Base-by-base conservation (phyloP, 2,113 vertebrate species). In the Cyprinodon brontotheroides region DNA sequence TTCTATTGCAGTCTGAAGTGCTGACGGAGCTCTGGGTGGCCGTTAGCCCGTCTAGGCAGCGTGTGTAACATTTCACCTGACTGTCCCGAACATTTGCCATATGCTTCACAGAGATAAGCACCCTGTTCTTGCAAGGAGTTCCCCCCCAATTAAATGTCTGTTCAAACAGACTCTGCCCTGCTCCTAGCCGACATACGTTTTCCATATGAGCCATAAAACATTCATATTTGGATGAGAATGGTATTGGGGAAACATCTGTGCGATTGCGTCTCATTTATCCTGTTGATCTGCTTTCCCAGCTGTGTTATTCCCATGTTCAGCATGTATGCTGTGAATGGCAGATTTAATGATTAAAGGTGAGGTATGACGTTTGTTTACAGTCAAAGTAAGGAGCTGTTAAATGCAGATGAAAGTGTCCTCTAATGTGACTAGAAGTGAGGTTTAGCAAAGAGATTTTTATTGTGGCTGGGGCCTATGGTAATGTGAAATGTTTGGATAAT, bases 361-460 rank as follows among this genome's bases (percentile, higher is more conserved):
- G 20, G 8, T 57, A 57, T n/a, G 50, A 20, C n/a, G 50, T 53
- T 14, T 53, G 17, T 53, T 53, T 53, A 53, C 20, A 6, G 2
- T 57, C 50, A 57, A 57, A 57, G 6, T 57, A 57, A 57, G 59
- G 40, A 62, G 64, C 61, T 67, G 17, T 78, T 38, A 57, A 61
- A 63, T 78, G 69, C 53, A 65, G 68, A 43, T 80, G 11, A 78
- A 80, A 74, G 37, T 73, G 70, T 83, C 69, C 36, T 80, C 61
- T 75, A 68, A 63, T 82, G 61, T 68, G 74, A 77, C 72, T 74
- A 62, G 77, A 78, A 76, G 70, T 72, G 63, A 74, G 74, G 82
- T 63, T 70, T 67, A 72, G 14, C 77, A 50, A 29, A 41, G 68
- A 29, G 29, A 1, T 71, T 65, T 75, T 80, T 87, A 67, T 80